These are phyloP conservation scores for Ciona savignyi DNA, from an alignment of 23 tunicate genomes.

Conservation along the genomic window DNA sequence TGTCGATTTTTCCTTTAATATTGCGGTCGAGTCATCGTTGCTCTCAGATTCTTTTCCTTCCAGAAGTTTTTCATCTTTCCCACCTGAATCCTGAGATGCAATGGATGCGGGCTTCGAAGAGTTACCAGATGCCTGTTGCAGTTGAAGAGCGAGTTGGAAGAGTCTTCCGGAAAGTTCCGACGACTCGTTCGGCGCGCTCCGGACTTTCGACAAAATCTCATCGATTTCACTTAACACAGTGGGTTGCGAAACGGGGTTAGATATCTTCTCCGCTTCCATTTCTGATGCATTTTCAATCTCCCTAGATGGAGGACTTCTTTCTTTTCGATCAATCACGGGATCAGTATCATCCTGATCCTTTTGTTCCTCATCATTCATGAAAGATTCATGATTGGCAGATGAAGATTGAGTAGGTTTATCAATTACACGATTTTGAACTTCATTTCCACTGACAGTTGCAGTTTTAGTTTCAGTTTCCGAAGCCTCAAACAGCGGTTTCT, in stretches of 20 bases:
- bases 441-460: too few relatives aligned
- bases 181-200: not conserved
- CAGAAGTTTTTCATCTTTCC: not conserved
- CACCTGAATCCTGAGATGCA: not conserved
- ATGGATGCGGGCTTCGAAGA: not conserved
- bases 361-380: too few relatives aligned
- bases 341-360: too few relatives aligned
- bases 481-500: too few relatives aligned
- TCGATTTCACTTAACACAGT: slow-evolving; percentile 16
- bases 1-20: not conserved
- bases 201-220: slow-evolving; percentile 11
- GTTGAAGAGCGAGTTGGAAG: slow-evolving; percentile 38
- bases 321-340: too few relatives aligned
- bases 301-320: not conserved
- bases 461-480: too few relatives aligned
- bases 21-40: not conserved
- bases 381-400: too few relatives aligned
- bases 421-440: too few relatives aligned
- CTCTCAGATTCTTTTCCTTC: not conserved
- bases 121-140: not conserved
- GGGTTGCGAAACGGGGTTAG: not conserved
- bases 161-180: slow-evolving; percentile 32
- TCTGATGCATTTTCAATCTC: not conserved
- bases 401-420: too few relatives aligned
- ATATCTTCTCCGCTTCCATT: too few relatives aligned